Conservation (phyloP, 2,797 vertebrate genomes). For the Oreochromis mossambicus region DNA sequence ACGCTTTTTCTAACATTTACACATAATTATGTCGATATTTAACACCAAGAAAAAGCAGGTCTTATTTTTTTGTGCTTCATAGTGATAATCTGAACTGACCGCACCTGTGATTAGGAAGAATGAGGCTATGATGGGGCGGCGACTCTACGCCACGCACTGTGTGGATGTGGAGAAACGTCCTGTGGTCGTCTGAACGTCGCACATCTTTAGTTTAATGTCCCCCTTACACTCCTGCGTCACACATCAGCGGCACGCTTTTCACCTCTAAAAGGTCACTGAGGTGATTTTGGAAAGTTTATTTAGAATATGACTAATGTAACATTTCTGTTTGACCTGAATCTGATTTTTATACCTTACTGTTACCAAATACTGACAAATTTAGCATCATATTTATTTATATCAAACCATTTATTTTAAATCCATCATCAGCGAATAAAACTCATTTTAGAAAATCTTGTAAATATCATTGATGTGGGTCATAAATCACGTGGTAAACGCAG, state of each 20-base stretch:
- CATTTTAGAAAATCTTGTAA: not conserved
- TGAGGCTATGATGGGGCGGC: not conserved
- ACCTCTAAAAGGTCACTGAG: not conserved
- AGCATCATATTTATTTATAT: not conserved
- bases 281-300: not conserved
- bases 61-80: not conserved
- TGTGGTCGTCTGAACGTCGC: accelerated
- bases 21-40: not conserved
- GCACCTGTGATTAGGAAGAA: not conserved
- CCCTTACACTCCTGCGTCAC: accelerated
- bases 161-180: not conserved
- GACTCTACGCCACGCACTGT: not conserved
- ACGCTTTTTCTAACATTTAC: not conserved
- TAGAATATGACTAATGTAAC: not conserved
- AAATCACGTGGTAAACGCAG: not conserved
- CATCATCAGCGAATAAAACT: not conserved
- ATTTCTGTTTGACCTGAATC: not conserved
- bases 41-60: not conserved
- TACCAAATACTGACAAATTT: not conserved
- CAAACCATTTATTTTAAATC: not conserved
- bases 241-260: not conserved
- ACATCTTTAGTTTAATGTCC: not conserved
- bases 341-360: not conserved
- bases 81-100: not conserved
- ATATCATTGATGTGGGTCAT: not conserved